Percentiles rank a stretch among this genome's conserved stretches.
Conservation (phyloP, 2,797 vertebrate species). For the Liasis olivaceus region DNA sequence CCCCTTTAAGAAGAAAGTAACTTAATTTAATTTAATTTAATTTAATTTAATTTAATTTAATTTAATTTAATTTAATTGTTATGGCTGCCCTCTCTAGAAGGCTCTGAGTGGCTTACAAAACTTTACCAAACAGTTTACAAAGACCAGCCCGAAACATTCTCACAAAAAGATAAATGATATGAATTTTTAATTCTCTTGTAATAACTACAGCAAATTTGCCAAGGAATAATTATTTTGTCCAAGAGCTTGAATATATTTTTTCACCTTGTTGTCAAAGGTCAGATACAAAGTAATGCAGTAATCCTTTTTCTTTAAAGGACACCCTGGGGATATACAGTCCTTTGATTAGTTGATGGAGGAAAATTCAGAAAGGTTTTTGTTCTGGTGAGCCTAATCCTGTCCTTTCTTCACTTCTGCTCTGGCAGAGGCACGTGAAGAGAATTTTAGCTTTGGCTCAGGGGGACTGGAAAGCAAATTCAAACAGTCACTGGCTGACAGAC, state of each 20-base stretch:
- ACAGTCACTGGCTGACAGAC: neutral
- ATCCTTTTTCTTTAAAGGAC: neutral
- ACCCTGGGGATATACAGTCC: neutral
- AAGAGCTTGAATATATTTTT: neutral
- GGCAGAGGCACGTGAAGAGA: neutral
- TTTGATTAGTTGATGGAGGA: neutral
- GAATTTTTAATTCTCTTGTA: neutral
- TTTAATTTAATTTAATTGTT: neutral
- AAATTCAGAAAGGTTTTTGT: neutral
- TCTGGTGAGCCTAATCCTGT: neutral
- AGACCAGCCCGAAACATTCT: neutral
- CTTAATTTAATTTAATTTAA: neutral
- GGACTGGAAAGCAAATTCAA: neutral
- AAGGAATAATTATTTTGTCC: neutral
- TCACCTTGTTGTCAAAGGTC: neutral
- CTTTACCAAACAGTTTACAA: neutral
- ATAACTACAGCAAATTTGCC: neutral
- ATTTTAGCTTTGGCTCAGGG: neutral
- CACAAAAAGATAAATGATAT: neutral
- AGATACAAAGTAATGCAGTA: neutral
- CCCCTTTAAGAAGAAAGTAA: neutral
- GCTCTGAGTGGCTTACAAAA: neutral
- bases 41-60: neutral
- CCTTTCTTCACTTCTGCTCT: neutral
- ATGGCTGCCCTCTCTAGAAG: neutral